Base-by-base conservation (phyloP, 2,888 invertebrate genomes). In the Archaeoteleia sp. region DNA sequence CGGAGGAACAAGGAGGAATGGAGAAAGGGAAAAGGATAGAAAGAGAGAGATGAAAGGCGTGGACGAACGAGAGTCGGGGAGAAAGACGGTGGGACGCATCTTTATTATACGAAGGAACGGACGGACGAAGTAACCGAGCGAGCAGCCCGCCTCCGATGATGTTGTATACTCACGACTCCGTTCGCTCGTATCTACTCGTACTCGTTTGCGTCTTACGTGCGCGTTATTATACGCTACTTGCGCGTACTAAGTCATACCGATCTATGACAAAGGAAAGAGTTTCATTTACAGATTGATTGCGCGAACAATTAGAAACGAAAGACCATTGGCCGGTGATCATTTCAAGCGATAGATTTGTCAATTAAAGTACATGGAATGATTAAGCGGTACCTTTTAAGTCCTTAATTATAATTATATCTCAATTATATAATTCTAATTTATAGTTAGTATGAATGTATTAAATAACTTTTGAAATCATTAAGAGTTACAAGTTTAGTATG, bases 51-150 rank as follows among this genome's bases (percentile, higher is more conserved):
- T 67, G 71, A 70, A 69, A 57, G 53, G 63, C 58, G 48, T 34
- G 42, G 32, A 10, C 63, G 34, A 42, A 51, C 37, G 40, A 46
- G 55, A 48, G 20, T 49, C 43, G 60, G 45, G 53, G 55, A 66
- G 63, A 34, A 63, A 70, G 55, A 71, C 73, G 71, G 70, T 71
- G 73, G 79, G 79, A 81, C 82, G 83, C 79, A 81, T 83, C 82
- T 83, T 83, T 83, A 83, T 83, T 82, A 82, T 81, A 81, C 78
- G 78, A 77, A 75, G 75, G 77, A 74, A 76, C 74, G 73, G 54
- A 74, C 75, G 74, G 77, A 73, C 75, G 70, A 67, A 77, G 77
- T 74, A 78, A 78, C 78, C 74, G 72, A 72, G 73, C 74, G 67
- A 74, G 74, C 70, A 75, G 70, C 51, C 70, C 72, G 78, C 65